Evolutionary conservation across 2,797 vertebrate species (phyloP), one percentile per base, ranked within the genome.

Genomic region (Chrysocyon brachyurus): DNA sequence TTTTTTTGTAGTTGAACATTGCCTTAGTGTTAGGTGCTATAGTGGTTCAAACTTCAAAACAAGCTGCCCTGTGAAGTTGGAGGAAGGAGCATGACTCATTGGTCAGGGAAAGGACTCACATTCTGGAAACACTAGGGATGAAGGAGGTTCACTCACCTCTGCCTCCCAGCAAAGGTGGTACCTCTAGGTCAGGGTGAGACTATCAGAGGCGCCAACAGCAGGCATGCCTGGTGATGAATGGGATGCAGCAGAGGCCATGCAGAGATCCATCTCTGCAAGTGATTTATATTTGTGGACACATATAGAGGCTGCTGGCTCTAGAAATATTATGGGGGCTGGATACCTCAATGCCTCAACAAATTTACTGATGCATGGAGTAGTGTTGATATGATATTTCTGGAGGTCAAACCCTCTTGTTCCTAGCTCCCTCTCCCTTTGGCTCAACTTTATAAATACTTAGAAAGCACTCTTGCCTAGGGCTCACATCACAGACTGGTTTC

Each of bases 201-300:
- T 56, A 66, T 72, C 56, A 64, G 36, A 21, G 96, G 31, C 70
- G 82, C 78, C 93, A 26, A 96, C 96, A 81, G 49, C 56, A 96
- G 97, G 46, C 26, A 82, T 68, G 72, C 6, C 12, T 14, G 0
- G 4, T 98, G 97, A 98, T 96, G 95, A 96, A 98, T 96, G n/a
- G 36, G 36, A 91, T 3, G 11, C 85, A 97, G 94, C 77, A 94
- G 5, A 97, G 87, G 93, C 68, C 90, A 79, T 1, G 61, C 64
- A 96, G 77, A 24, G 96, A 93, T 85, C 70, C 24, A 52, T 46
- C 57, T 96, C 52, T 49, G 28, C 8, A 72, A 84, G 64, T 97
- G 93, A 98, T 97, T 97, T 97, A 97, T 97, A 54, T 73, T 49
- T 97, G 59, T 94, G 87, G 97, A 96, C 61, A 98, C 33, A 77